Conservation (phyloP, 2,888 invertebrate genomes). For the Microctonus brassicae region DNA sequence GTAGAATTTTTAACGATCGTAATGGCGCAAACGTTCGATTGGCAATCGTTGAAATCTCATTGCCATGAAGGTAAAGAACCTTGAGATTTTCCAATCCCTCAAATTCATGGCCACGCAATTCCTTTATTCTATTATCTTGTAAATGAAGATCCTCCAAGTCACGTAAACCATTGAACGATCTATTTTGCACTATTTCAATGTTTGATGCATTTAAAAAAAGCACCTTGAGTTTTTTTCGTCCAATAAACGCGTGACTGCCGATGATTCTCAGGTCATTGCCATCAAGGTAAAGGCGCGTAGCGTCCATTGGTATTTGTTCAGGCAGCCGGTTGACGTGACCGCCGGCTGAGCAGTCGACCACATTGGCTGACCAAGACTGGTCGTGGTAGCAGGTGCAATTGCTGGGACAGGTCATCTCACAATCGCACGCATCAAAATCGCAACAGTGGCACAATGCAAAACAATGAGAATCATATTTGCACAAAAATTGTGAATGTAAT, state of each 20-base stretch:
- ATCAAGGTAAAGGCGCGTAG: constrained; percentile 88
- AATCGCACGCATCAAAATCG: constrained; percentile 92
- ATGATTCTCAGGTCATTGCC: constrained; percentile 84
- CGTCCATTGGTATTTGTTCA: constrained; percentile 90
- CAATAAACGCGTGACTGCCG: constrained; percentile 87
- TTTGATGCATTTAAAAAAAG: constrained; percentile 84
- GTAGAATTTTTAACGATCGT: constrained; percentile 76
- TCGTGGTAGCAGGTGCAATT: constrained; percentile 92
- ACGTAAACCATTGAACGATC: constrained; percentile 87
- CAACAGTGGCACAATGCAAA: constrained; percentile 91
- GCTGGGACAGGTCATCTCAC: constrained; percentile 90
- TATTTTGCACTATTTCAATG: constrained; percentile 83
- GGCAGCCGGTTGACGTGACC: constrained; percentile 80
- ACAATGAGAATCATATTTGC: constrained; percentile 87
- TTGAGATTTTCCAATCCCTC: constrained; percentile 81
- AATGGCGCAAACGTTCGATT: constrained; percentile 81
- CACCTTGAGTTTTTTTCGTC: constrained; percentile 82
- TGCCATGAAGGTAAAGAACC: constrained; percentile 82
- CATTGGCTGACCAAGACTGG: constrained; percentile 87
- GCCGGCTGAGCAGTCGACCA: constrained; percentile 84
- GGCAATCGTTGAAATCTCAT: constrained; percentile 78
- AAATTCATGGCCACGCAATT: constrained; percentile 84
- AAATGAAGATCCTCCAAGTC: constrained; percentile 82
- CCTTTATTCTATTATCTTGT: constrained; percentile 80
- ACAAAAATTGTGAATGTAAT: constrained; percentile 85